Base-by-base conservation (phyloP, 1,140 invertebrate genomes). In the Hydropsyche tenuis region DNA sequence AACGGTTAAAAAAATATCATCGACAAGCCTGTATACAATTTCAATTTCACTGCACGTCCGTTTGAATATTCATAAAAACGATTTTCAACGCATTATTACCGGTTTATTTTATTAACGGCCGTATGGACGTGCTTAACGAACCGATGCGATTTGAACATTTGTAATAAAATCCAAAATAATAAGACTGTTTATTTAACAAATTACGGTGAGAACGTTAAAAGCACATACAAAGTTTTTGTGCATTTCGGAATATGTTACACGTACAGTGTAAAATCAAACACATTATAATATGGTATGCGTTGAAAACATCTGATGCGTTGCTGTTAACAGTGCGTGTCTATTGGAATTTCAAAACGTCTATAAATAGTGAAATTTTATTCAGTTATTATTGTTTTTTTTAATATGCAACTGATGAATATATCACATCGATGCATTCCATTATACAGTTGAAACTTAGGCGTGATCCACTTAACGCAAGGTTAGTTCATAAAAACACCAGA, bases 281-380 rank as follows among this genome's bases (percentile, higher is more conserved):
- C n/a, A n/a, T n/a, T n/a, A n/a, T n/a, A 37, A 37, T 37, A 37
- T 9, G 9, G 9, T 37, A 37, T 37, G 30, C 30, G 9, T 37
- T 37, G 9, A 37, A 37, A 53, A 53, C 18, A 53, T 20, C 16
- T 18, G 9, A 53, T 53, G 48, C 48, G 16, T 53, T 20, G 18
- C 48, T 20, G 20, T 18, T 20, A 53, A 20, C 48, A 53, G 14
- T 53, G 48, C 48, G 48, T 53, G 48, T 53, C 48, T 37, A 37
- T 37, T 1, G 16, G 48, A 53, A 53, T 53, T 53, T 53, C 16
- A 18, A 53, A 53, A 53, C 48, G 16, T 18, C 4, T 48, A 14
- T n/a, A 53, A 53, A 18, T 53, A 18, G 48, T 53, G 48, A 53
- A 53, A 53, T 53, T 18, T 53, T 53, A 53, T 53, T 53, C 48